Conservation (phyloP, 2,797 vertebrate species). For the Takifugu rubripes region DNA sequence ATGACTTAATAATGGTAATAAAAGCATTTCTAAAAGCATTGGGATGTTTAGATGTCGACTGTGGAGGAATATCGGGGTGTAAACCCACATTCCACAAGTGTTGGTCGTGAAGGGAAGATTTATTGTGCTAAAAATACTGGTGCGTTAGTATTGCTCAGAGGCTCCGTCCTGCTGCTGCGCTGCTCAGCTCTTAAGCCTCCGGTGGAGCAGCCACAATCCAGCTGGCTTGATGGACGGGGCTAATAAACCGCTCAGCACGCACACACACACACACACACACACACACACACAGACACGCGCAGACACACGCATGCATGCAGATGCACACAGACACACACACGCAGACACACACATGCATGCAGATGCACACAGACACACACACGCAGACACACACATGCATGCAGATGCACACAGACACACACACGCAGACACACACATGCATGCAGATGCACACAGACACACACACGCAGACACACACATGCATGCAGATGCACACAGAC, state of each 20-base stretch:
- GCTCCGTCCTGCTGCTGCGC: constrained; percentile 69
- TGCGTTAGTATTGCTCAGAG: constrained; percentile 76
- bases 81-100: not conserved
- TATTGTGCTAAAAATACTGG: constrained; percentile 71
- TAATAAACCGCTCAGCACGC: constrained; percentile 78
- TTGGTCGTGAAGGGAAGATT: constrained; percentile 13
- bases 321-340: not conserved
- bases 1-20: no score
- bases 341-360: constrained; percentile 21
- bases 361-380: no score
- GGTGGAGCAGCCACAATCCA: constrained; percentile 74
- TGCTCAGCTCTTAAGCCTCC: constrained; percentile 76
- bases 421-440: no score
- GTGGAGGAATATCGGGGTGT: no score
- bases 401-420: no score
- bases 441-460: not conserved
- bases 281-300: not conserved
- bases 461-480: not conserved
- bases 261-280: constrained; percentile 18
- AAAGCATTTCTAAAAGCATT: constrained; percentile 2
- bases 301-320: not conserved
- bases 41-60: not conserved
- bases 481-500: not conserved
- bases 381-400: no score
- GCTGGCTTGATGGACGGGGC: constrained; percentile 76